These are phyloP conservation scores for Heliconius ismenius DNA, from an alignment of 2,888 invertebrate genomes.

Conservation along the genomic window DNA sequence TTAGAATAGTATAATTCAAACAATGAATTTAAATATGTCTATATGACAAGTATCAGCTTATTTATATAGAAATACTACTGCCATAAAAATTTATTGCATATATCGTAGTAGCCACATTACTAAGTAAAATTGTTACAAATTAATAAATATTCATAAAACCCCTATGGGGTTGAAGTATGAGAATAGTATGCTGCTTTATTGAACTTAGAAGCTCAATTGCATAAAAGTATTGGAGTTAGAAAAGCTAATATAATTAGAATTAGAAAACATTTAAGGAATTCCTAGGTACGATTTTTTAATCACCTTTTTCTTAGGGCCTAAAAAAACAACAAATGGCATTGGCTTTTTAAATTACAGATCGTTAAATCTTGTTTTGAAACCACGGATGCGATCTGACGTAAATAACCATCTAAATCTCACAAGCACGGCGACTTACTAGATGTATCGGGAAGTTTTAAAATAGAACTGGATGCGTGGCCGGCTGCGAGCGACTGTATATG, in stretches of 20 bases:
- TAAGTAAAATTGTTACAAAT: neutral
- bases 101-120: neutral
- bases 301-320: neutral
- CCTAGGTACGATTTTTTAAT: neutral
- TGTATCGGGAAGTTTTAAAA: slow-evolving; percentile 65
- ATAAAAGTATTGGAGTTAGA: neutral
- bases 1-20: neutral
- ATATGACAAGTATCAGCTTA: neutral
- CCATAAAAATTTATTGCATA: neutral
- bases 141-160: neutral
- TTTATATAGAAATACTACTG: neutral
- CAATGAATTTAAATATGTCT: neutral
- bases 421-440: slow-evolving; percentile 56
- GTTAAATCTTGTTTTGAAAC: slow-evolving; percentile 37
- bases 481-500: slow-evolving; percentile 50
- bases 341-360: slow-evolving; percentile 34
- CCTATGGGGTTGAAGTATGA: too few relatives aligned
- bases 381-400: slow-evolving; percentile 58
- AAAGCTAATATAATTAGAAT: neutral
- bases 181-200: neutral
- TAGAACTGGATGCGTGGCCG: slow-evolving; percentile 57
- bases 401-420: slow-evolving; percentile 63
- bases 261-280: neutral
- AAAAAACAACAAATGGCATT: slow-evolving; percentile 40
- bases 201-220: neutral